phyloP scores from a whole-genome alignment of 2,113 vertebrate genomes.

The Bettongia penicillata region DNA sequence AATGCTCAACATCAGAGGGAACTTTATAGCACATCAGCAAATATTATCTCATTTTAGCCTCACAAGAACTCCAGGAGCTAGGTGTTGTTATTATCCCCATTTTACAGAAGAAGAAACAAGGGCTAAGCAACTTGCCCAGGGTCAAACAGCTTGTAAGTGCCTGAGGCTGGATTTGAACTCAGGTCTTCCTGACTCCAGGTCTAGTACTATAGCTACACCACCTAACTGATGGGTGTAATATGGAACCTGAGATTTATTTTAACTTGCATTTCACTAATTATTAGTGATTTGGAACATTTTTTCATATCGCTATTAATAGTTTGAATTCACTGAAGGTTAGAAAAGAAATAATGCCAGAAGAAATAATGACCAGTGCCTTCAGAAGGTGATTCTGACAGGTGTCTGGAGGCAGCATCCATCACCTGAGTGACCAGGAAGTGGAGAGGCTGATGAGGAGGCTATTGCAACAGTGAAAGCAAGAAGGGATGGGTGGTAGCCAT shows the following conservation, averaged over 20 bases:
- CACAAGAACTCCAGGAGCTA: no score
- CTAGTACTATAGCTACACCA: not conserved
- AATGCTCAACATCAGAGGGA: not conserved
- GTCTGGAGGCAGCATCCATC: not conserved
- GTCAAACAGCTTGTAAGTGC: not conserved
- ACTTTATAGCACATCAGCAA: not conserved
- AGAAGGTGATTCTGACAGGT: not conserved
- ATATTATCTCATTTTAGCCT: not conserved
- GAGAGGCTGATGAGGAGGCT: not conserved
- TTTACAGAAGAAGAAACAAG: not conserved
- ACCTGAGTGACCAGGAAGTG: not conserved
- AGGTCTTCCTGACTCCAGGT: not conserved
- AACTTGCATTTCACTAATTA: not conserved
- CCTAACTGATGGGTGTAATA: not conserved
- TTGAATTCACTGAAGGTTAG: not conserved
- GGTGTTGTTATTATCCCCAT: not conserved
- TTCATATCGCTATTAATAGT: not conserved
- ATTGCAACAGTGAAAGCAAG: no score
- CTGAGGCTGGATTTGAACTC: not conserved
- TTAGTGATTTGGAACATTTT: not conserved
- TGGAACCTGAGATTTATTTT: not conserved
- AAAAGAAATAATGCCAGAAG: not conserved
- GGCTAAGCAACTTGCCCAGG: not conserved
- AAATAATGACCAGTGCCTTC: no score
- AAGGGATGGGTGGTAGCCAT: not conserved